A percentile compares a stretch with the other conserved stretches of the same genome.
Evolutionary conservation across 1,140 invertebrate genomes (phyloP).

Genomic region (Neoseiulus cucumeris): DNA sequence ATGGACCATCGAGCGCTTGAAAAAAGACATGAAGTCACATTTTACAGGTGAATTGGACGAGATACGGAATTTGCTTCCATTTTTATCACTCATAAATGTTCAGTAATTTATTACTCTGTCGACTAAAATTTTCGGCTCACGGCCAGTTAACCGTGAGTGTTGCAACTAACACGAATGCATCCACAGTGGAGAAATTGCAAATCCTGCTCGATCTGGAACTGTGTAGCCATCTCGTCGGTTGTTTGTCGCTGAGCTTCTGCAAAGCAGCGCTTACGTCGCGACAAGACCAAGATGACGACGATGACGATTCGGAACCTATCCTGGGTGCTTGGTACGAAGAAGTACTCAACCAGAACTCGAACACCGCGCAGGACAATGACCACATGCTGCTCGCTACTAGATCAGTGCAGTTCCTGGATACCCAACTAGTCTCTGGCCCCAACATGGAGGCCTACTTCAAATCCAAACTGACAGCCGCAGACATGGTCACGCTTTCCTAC

Average conservation of each 20-base stretch:
- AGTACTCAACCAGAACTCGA: not conserved
- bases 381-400: not conserved
- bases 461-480: not conserved
- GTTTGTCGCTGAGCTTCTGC: not conserved
- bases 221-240: not conserved
- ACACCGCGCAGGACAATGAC: not conserved
- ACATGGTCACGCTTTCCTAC: constrained; percentile 5
- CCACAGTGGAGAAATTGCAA: not conserved
- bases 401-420: not conserved
- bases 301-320: constrained; percentile 71
- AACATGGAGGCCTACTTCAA: not conserved
- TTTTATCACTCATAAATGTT: not conserved
- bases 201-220: not conserved
- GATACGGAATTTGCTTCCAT: not conserved
- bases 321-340: constrained; percentile 53
- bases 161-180: not conserved
- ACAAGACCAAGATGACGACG: constrained; percentile 19
- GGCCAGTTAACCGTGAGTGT: not conserved
- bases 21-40: not conserved
- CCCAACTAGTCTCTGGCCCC: not conserved
- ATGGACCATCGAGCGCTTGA: not conserved
- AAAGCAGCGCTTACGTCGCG: not conserved
- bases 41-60: not conserved
- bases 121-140: not conserved
- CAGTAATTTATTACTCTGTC: not conserved